phyloP scores from a whole-genome alignment of 30 jellyfish, hydroid and myxozoan species.

The Hydractinia symbiolongicarpus region DNA sequence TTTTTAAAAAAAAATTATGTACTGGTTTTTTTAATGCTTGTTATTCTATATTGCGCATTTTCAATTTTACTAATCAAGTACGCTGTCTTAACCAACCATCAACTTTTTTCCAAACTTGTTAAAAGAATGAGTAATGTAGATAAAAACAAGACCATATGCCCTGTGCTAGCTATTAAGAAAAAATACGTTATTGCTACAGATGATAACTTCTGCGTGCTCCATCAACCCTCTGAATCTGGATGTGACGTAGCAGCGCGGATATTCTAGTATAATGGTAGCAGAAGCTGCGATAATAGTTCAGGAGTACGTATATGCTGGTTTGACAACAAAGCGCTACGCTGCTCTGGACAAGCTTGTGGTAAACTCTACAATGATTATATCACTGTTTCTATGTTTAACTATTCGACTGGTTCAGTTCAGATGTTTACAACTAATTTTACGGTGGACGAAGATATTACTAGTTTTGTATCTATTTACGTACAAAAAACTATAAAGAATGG shows the following conservation, averaged over 20 bases:
- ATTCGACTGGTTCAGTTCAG: constrained; percentile 9
- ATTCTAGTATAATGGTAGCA: not conserved
- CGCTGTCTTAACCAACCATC: too few species aligned
- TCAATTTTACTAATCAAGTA: too few species aligned
- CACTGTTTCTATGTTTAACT: not conserved
- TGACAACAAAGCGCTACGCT: not conserved
- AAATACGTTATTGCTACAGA: not conserved
- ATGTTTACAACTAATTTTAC: not conserved
- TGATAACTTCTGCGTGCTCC: not conserved
- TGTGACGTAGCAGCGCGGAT: not conserved
- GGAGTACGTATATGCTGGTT: not conserved
- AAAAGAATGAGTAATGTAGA: too few species aligned
- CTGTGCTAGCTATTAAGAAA: not conserved
- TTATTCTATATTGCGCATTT: too few species aligned
- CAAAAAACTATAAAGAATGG: not conserved
- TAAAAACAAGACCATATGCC: too few species aligned
- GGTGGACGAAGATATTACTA: not conserved
- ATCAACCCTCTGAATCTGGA: not conserved
- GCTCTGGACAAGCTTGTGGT: not conserved
- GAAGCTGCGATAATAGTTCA: not conserved
- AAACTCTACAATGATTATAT: not conserved
- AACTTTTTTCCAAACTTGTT: too few species aligned
- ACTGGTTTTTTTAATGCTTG: too few species aligned
- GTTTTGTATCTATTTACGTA: not conserved
- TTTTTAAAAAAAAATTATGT: too few species aligned